phyloP scores from a whole-genome alignment of 2,797 vertebrate species.

The Enteromius unitaeniatus region DNA sequence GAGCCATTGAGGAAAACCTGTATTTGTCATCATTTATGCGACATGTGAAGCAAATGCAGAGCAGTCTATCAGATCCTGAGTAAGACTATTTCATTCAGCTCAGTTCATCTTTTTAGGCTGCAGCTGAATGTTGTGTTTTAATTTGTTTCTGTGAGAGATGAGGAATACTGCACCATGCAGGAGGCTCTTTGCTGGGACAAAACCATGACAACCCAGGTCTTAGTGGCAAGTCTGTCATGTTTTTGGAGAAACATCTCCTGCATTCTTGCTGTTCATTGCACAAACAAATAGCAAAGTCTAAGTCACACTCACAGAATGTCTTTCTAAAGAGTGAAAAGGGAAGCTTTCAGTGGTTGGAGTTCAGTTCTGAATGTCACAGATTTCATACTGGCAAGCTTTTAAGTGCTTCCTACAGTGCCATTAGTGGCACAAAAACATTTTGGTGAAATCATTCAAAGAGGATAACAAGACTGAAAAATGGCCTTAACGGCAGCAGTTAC shows the following conservation, averaged over 20 bases:
- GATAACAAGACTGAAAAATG: slow-evolving; percentile 67
- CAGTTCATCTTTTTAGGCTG: neutral
- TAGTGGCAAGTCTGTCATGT: slow-evolving; percentile 12
- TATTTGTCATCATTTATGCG: neutral
- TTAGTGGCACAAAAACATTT: slow-evolving; percentile 75
- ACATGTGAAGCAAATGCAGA: slow-evolving; percentile 1
- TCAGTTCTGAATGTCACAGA: slow-evolving; percentile 69
- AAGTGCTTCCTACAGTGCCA: slow-evolving; percentile 76
- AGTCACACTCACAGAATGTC: neutral
- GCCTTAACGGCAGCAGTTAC: slow-evolving; percentile 65
- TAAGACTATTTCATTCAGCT: neutral
- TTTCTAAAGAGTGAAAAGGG: slow-evolving; percentile 23
- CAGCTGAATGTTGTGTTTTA: neutral
- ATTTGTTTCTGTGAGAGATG: slow-evolving; percentile 5
- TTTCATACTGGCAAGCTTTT: slow-evolving; percentile 72
- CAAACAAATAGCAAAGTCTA: slow-evolving; percentile 27
- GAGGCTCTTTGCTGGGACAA: neutral
- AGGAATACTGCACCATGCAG: neutral
- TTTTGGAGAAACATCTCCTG: slow-evolving; percentile 18
- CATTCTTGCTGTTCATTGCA: neutral
- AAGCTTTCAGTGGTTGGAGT: slow-evolving; percentile 69
- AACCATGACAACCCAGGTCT: neutral
- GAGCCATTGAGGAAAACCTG: neutral
- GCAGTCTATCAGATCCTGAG: neutral
- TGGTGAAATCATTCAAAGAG: slow-evolving; percentile 73